Conservation (phyloP, 2,888 invertebrate species). For the Unio pictorum region DNA sequence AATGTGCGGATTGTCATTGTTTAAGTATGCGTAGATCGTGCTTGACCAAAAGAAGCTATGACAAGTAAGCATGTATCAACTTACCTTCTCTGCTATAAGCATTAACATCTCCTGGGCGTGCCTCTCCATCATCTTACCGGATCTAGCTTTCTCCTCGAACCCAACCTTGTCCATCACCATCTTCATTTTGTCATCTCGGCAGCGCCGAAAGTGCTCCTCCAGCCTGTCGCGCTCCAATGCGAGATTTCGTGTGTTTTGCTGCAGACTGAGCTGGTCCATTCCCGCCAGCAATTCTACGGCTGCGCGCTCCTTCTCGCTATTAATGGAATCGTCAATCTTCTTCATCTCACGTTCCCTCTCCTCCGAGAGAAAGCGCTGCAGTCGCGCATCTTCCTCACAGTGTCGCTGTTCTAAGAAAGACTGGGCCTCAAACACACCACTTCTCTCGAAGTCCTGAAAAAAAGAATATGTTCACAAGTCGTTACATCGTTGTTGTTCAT, state of each 20-base stretch:
- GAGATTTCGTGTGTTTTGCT: constrained; percentile 44
- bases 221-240: constrained; percentile 58
- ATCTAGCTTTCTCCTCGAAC: constrained; percentile 66
- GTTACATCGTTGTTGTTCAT: too few relatives aligned
- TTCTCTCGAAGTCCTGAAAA: constrained; percentile 80
- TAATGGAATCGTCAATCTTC: constrained; percentile 54
- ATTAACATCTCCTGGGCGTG: constrained; percentile 67
- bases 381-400: constrained; percentile 94
- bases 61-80: not conserved
- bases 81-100: constrained; percentile 65
- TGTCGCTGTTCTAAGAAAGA: constrained; percentile 91
- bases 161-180: constrained; percentile 61
- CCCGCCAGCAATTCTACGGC: constrained; percentile 56
- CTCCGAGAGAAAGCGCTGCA: constrained; percentile 72
- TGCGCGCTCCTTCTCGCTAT: constrained; percentile 56
- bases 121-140: constrained; percentile 66
- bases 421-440: constrained; percentile 86
- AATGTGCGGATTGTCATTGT: not conserved
- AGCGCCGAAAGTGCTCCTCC: constrained; percentile 60
- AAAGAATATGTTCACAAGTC: not conserved
- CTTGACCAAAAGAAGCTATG: not conserved
- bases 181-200: constrained; percentile 55
- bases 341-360: constrained; percentile 62
- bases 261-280: constrained; percentile 51
- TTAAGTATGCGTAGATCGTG: not conserved